Base-by-base conservation (phyloP, 2,888 invertebrate species). In the Panzeria rudis region DNA sequence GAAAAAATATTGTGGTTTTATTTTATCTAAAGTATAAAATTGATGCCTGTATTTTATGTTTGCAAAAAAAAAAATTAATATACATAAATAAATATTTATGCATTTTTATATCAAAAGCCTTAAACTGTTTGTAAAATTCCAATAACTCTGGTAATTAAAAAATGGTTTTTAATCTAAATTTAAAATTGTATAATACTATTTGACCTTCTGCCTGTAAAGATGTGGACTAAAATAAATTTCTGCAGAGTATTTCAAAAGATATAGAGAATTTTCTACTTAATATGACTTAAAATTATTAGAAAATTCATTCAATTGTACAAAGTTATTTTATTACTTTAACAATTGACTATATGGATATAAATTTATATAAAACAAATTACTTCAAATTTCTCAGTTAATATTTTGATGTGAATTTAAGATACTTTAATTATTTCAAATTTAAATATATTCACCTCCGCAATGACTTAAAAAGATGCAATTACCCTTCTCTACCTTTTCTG, bases 261-360 rank as follows among this genome's bases (percentile, higher is more conserved):
- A 50, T 47, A 20, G 5, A 38, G 20, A 41, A 5, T 47, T 44
- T 54, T 13, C 6, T n/a, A 64, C 29, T 68, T 72, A 41, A 54
- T 47, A 41, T 35, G 54, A 71, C 68, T 61, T 25, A 44, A 62
- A 68, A 54, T 83, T 59, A 72, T 69, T 75, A 50, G 32, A 68
- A 72, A 77, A 72, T 23, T 72, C 41, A 75, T 83, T 64, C 68
- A 75, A 64, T 50, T 59, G 71, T 50, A 75, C 17, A 71, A 75
- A 83, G 69, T 75, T 50, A 47, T 52, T 75, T 68, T 56, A 75
- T 69, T 38, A 62, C 54, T 35, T 62, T 62, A 73, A 61, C 61
- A 62, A 69, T 66, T 68, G 61, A 29, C 35, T 8, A 73, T 29
- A 66, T 56, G 29, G 41, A 17, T n/a, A 47, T 32, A 47, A 72